Percentiles rank a stretch among this genome's conserved stretches.
These are phyloP conservation scores for Melinaea menophilus DNA, from an alignment of 2,888 invertebrate species.

Conservation along the genomic window DNA sequence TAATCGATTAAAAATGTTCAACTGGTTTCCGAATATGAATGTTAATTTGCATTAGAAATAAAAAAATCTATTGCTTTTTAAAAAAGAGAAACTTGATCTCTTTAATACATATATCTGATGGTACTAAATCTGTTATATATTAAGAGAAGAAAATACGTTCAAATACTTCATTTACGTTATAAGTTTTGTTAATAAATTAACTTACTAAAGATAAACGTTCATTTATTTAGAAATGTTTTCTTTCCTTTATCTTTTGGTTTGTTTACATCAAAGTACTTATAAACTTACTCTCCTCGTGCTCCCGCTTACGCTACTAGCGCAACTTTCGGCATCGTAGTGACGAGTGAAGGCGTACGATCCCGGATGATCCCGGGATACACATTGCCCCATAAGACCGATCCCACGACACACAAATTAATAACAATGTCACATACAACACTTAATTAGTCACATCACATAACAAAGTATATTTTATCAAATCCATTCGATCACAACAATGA, in stretches of 20 bases:
- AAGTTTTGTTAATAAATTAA: too few species aligned
- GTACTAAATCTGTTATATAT: too few species aligned
- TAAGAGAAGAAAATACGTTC: too few species aligned
- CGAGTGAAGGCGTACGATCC: conserved; percentile 68
- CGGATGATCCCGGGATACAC: conserved; percentile 82
- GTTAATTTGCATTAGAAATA: too few species aligned
- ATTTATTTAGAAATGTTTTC: not conserved
- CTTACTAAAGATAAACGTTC: not conserved
- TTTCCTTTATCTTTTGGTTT: not conserved
- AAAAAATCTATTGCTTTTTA: too few species aligned
- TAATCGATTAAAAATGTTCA: too few species aligned
- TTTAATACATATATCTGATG: too few species aligned
- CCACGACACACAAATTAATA: conserved; percentile 35
- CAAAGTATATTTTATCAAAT: not conserved
- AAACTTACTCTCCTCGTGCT: conserved; percentile 53
- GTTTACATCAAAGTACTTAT: not conserved
- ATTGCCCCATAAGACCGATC: conserved; percentile 84
- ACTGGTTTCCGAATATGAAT: too few species aligned
- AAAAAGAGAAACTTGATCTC: too few species aligned
- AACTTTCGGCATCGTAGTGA: conserved; percentile 70
- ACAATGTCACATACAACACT: conserved; percentile 35
- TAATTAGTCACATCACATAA: conserved; percentile 12
- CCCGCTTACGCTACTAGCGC: conserved; percentile 63
- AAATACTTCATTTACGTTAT: too few species aligned
- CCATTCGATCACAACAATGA: not conserved